These are phyloP conservation scores for Copidosoma floridanum DNA, from an alignment of 1,140 invertebrate genomes.

Conservation along the genomic window DNA sequence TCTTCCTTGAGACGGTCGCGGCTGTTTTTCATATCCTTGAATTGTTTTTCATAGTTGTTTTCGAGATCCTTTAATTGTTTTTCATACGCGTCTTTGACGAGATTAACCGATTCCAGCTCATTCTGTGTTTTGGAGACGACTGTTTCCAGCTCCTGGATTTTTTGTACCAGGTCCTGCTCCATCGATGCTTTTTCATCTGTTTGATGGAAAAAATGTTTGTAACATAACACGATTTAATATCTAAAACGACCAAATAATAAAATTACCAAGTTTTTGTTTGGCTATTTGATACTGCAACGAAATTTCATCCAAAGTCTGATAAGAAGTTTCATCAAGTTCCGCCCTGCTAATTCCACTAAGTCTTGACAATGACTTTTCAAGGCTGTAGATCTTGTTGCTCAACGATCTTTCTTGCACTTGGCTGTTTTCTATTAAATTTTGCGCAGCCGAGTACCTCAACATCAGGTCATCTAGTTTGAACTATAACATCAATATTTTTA, in stretches of 20 bases:
- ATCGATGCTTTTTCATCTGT: slow-evolving; percentile 45
- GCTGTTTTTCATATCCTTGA: slow-evolving; percentile 50
- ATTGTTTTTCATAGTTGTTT: slow-evolving; percentile 50
- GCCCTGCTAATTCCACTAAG: slow-evolving; percentile 42
- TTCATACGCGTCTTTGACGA: slow-evolving; percentile 44
- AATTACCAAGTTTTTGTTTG: slow-evolving; percentile 36
- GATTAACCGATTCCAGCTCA: slow-evolving; percentile 42
- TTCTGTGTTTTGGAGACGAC: slow-evolving; percentile 34
- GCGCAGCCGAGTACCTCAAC: slow-evolving; percentile 37
- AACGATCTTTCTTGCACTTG: slow-evolving; percentile 37
- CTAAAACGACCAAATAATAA: not conserved
- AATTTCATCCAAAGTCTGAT: slow-evolving; percentile 47
- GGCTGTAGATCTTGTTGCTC: slow-evolving; percentile 33
- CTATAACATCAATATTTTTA: too few species aligned
- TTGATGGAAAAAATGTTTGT: not conserved
- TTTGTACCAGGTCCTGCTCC: slow-evolving; percentile 40
- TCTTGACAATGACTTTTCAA: slow-evolving; percentile 41
- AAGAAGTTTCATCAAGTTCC: slow-evolving; percentile 48
- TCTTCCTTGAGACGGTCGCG: slow-evolving; percentile 44
- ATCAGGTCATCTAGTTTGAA: slow-evolving; percentile 44
- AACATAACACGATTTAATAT: not conserved
- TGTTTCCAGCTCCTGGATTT: slow-evolving; percentile 41
- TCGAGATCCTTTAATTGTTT: slow-evolving; percentile 52
- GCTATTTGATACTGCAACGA: slow-evolving; percentile 42
- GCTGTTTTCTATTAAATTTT: slow-evolving; percentile 42